These are phyloP conservation scores for Sphinx pinastri DNA, from an alignment of 2,888 invertebrate species.

Conservation along the genomic window DNA sequence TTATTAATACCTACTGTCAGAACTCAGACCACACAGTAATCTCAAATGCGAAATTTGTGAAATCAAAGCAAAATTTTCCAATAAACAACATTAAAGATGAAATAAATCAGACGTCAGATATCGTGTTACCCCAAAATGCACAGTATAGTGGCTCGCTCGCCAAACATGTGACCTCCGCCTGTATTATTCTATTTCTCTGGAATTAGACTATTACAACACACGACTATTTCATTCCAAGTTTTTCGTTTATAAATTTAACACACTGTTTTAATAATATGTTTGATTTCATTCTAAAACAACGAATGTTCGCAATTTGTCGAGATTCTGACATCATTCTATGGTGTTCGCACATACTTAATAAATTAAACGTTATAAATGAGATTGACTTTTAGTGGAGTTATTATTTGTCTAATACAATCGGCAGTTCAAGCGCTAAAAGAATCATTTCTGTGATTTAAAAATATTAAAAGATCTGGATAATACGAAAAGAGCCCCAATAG, in stretches of 20 bases:
- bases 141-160: slow-evolving; percentile 38
- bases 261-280: slow-evolving; percentile 53
- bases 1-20: not conserved
- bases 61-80: slow-evolving; percentile 15
- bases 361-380: not conserved
- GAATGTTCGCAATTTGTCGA: slow-evolving; percentile 41
- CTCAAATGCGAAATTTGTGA: not conserved
- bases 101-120: slow-evolving; percentile 42
- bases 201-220: slow-evolving; percentile 76
- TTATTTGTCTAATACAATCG: not conserved
- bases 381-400: not conserved
- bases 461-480: not conserved
- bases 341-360: not conserved
- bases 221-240: slow-evolving; percentile 62
- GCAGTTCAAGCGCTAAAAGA: no score
- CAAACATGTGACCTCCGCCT: slow-evolving; percentile 59
- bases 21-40: not conserved
- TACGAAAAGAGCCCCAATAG: not conserved
- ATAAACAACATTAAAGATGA: slow-evolving; percentile 31
- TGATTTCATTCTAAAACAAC: slow-evolving; percentile 58
- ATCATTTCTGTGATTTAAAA: no score
- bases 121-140: slow-evolving; percentile 41
- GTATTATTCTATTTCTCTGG: slow-evolving; percentile 70
- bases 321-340: slow-evolving; percentile 34
- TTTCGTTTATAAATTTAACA: slow-evolving; percentile 67